Conservation (phyloP, 1,140 invertebrate genomes). For the Mactra quadrangularis region DNA sequence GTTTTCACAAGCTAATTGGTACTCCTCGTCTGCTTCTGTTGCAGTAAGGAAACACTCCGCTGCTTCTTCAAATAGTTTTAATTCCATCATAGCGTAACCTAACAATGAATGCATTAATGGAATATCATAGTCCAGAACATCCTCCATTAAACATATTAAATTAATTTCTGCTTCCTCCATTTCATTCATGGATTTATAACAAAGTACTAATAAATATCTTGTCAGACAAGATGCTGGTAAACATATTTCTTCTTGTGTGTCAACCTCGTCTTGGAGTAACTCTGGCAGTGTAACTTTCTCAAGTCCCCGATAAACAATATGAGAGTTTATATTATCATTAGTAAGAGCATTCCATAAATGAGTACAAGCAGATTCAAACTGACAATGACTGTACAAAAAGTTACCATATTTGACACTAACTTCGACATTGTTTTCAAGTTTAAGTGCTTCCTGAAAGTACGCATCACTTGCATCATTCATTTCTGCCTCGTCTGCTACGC, state of each 20-base stretch:
- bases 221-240: slow-evolving; percentile 76
- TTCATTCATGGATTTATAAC: slow-evolving; percentile 70
- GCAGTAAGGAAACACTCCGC: slow-evolving; percentile 75
- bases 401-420: slow-evolving; percentile 81
- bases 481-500: slow-evolving; percentile 74
- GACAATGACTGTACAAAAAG: slow-evolving; percentile 80
- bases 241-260: slow-evolving; percentile 79
- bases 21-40: slow-evolving; percentile 74
- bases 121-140: slow-evolving; percentile 72
- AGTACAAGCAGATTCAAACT: slow-evolving; percentile 78
- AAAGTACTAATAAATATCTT: slow-evolving; percentile 77
- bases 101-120: slow-evolving; percentile 78
- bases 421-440: slow-evolving; percentile 74
- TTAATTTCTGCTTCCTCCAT: slow-evolving; percentile 71
- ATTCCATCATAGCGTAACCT: slow-evolving; percentile 80
- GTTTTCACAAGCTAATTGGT: slow-evolving; percentile 78
- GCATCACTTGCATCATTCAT: slow-evolving; percentile 78
- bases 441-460: slow-evolving; percentile 78
- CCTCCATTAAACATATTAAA: slow-evolving; percentile 74
- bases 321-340: slow-evolving; percentile 62
- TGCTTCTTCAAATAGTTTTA: slow-evolving; percentile 77
- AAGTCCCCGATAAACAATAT: slow-evolving; percentile 78
- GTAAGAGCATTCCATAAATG: slow-evolving; percentile 75
- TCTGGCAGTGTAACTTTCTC: slow-evolving; percentile 81
- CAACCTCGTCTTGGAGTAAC: slow-evolving; percentile 79